phyloP scores from a whole-genome alignment of 2,888 invertebrate genomes.

The Cabera pusaria region DNA sequence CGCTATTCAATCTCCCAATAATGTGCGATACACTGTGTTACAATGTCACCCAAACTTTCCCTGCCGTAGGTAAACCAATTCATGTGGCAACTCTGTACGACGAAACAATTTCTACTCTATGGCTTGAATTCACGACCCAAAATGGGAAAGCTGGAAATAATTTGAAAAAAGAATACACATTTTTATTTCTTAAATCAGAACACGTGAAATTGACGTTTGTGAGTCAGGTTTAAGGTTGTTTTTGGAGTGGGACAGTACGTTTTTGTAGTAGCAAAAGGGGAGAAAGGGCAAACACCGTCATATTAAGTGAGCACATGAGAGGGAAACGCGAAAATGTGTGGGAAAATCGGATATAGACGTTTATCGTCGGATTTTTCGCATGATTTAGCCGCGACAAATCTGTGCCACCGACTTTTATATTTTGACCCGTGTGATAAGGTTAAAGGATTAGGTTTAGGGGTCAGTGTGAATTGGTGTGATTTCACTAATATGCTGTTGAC shows the following conservation, averaged over 20 bases:
- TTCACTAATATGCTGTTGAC: conserved; percentile 75
- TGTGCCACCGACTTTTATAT: conserved; percentile 60
- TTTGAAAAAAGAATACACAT: conserved; percentile 60
- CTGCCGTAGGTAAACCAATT: conserved; percentile 40
- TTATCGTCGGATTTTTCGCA: conserved; percentile 81
- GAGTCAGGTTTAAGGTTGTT: conserved; percentile 5
- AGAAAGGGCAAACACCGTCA: conserved; percentile 78
- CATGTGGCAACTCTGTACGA: conserved; percentile 23
- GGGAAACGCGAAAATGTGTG: conserved; percentile 81
- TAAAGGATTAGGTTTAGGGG: conserved; percentile 7
- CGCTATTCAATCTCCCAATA: conserved; percentile 81
- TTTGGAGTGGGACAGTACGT: conserved; percentile 25
- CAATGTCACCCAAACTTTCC: conserved; percentile 74
- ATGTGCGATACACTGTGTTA: conserved; percentile 81
- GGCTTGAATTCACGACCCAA: fast-evolving
- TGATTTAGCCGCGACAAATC: conserved; percentile 80
- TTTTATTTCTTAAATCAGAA: conserved; percentile 46
- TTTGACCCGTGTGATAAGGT: conserved; percentile 38
- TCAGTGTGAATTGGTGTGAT: conserved; percentile 33
- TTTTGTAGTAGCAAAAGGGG: conserved; percentile 53
- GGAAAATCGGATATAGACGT: conserved; percentile 83
- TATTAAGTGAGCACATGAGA: conserved; percentile 83
- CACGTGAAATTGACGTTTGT: conserved; percentile 26
- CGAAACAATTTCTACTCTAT: conserved; percentile 38
- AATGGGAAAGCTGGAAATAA: conserved; percentile 9